Evolutionary conservation across 2,888 invertebrate species (phyloP).

Genomic region (Eupithecia insigniata): DNA sequence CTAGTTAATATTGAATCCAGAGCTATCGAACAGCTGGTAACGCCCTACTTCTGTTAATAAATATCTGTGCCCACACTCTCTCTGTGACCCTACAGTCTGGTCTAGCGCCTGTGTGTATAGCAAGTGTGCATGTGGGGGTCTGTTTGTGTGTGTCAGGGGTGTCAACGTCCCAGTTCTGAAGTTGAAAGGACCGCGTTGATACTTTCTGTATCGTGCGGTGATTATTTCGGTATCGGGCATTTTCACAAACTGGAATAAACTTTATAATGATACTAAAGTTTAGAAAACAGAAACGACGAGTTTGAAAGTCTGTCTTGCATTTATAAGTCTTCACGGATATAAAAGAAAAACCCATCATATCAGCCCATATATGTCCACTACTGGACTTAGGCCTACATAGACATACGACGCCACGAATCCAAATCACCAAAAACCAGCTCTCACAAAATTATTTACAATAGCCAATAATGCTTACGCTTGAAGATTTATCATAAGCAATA

Average conservation of each 20-base stretch:
- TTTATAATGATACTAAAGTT: constrained; percentile 19
- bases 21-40: background rate
- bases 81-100: constrained; percentile 13
- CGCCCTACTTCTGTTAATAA: constrained; percentile 16
- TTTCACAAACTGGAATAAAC: constrained; percentile 18
- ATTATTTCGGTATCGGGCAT: constrained; percentile 39
- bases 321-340: background rate
- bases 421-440: too few relatives aligned
- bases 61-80: constrained; percentile 3
- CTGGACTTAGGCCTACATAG: too few relatives aligned
- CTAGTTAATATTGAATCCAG: background rate
- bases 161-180: constrained; percentile 54
- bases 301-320: constrained; percentile 1
- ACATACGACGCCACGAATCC: too few relatives aligned
- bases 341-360: too few relatives aligned
- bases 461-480: background rate
- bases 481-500: background rate
- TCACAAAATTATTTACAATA: background rate
- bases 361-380: too few relatives aligned
- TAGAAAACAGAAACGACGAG: background rate
- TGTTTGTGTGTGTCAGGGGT: constrained; percentile 48
- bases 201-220: constrained; percentile 37
- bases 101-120: constrained; percentile 23
- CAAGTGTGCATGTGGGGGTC: constrained; percentile 26
- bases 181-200: constrained; percentile 43